These are phyloP conservation scores for Oreochromis spilurus DNA, from an alignment of 2,113 vertebrate genomes.

Conservation along the genomic window DNA sequence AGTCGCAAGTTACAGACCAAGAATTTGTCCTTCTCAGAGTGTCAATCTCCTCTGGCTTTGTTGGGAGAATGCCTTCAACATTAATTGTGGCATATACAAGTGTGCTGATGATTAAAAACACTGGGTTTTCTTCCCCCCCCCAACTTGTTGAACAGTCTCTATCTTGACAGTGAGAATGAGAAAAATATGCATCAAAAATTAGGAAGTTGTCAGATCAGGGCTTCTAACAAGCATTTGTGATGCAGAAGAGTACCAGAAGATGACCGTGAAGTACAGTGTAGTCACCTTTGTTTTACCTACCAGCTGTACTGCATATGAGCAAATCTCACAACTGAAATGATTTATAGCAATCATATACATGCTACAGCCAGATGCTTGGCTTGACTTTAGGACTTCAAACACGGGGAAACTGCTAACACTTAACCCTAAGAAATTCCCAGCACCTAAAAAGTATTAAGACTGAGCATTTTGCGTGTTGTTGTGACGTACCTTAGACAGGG, in stretches of 20 bases:
- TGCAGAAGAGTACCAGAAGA: background rate
- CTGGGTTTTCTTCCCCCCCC: background rate
- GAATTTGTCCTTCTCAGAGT: background rate
- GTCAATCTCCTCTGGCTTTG: background rate
- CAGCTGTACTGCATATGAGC: background rate
- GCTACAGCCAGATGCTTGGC: background rate
- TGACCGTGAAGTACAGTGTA: background rate
- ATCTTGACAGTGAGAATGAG: background rate
- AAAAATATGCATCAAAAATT: background rate
- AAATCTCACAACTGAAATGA: background rate
- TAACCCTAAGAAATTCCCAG: background rate
- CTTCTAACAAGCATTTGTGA: background rate
- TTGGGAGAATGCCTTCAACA: background rate
- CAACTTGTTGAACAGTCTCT: background rate
- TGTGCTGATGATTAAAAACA: background rate
- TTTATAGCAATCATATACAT: background rate
- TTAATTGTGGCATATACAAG: background rate
- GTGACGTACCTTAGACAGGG: slow-evolving; percentile 77
- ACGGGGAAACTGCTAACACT: background rate
- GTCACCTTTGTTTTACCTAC: background rate
- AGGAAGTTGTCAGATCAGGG: background rate
- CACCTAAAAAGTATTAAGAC: background rate
- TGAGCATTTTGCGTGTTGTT: background rate
- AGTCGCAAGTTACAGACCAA: background rate
- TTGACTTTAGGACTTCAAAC: background rate